Conservation (phyloP, 2,797 vertebrate genomes). For the Furcifer pardalis region DNA sequence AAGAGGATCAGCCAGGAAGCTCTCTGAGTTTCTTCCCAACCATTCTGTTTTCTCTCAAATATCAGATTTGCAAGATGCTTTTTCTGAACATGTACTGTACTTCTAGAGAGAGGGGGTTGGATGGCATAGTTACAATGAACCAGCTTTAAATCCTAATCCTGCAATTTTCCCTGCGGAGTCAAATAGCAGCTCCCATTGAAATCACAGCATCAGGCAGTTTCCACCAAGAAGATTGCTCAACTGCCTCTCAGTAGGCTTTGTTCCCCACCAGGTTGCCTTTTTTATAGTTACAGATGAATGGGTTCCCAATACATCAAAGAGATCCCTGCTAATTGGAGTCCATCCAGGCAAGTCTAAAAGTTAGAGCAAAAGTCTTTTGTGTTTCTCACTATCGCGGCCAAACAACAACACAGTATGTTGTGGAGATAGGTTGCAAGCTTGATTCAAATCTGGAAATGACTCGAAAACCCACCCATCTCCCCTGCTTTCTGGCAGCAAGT, state of each 20-base stretch:
- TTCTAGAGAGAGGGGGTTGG: neutral
- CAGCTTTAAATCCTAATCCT: constrained; percentile 18
- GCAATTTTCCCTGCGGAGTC: constrained; percentile 3
- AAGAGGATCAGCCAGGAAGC: neutral
- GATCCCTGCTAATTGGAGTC: constrained; percentile 6
- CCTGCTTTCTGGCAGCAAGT: neutral
- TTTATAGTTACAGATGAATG: neutral
- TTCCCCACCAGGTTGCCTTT: neutral
- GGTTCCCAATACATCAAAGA: constrained; percentile 2
- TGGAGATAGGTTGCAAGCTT: neutral
- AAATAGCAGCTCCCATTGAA: constrained; percentile 14
- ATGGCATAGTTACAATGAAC: neutral
- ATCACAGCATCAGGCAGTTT: neutral
- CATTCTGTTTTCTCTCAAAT: neutral
- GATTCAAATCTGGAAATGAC: neutral
- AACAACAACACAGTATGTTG: neutral
- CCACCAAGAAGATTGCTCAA: neutral
- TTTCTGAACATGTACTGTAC: neutral
- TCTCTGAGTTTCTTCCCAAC: neutral
- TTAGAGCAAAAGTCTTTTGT: neutral
- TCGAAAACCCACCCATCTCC: neutral
- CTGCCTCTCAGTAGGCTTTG: constrained; percentile 8
- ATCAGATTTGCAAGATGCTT: neutral
- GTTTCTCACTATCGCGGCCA: neutral
- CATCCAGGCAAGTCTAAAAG: neutral